Base-by-base conservation (phyloP, 2,888 invertebrate genomes). In the Eledona agricola region DNA sequence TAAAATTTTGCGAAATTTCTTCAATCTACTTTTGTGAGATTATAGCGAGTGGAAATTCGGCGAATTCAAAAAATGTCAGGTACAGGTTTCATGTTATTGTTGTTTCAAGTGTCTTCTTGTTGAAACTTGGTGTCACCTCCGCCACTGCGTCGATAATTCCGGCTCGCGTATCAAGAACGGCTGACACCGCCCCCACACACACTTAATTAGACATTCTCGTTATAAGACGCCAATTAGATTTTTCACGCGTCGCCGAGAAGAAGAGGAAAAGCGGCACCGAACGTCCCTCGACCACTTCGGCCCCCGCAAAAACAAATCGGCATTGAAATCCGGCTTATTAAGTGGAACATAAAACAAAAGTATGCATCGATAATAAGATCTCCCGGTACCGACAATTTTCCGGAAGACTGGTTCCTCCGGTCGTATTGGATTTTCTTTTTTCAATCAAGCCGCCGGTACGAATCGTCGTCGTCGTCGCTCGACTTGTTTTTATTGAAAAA, bases 401-500 rank as follows among this genome's bases (percentile, higher is more conserved):
- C 70, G 58, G 63, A 51, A 67, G 55, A 60, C 57, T 50, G 59
- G 57, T n/a, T n/a, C n/a, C 57, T 46, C 60, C 29, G 9, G 34
- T 50, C 56, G 66, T 67, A 69, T 69, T 64, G 69, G 67, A 68
- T 71, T 72, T 71, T 67, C 37, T 67, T 71, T 72, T 70, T 70
- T 71, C 72, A 71, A 71, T 72, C 71, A 67, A 66, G 66, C 49
- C 49, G 29, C 54, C 50, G 54, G 60, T 53, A 55, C 49, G 37
- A 55, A 51, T 51, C 54, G 57, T 51, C 58, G 59, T 69, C n/a
- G n/a, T n/a, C n/a, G n/a, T n/a, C n/a, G 72, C 72, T 72, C 69
- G 71, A 71, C 72, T 74, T 72, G 72, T 73, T 74, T 75, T 75
- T 75, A 74, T 75, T 74, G 74, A 74, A 75, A 73, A 75, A 75